phyloP scores from a whole-genome alignment of 1,140 invertebrate species.

The Andricus grossulariae region DNA sequence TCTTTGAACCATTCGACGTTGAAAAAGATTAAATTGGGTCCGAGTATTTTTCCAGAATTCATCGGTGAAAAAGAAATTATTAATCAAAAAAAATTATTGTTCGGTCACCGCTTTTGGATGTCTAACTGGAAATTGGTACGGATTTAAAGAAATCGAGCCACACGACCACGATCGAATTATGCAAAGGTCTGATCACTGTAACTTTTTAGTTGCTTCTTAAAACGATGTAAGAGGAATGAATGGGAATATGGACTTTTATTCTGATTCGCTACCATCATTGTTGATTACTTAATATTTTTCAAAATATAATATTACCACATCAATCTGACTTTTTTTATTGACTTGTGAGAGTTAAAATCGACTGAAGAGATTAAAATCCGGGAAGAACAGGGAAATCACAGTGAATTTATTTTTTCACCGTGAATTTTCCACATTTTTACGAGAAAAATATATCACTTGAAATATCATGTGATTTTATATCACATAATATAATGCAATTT shows the following conservation, averaged over 20 bases:
- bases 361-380: too few species aligned
- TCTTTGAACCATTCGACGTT: too few species aligned
- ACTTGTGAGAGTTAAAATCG: background rate
- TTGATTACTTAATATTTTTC: conserved; percentile 35
- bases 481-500: too few species aligned
- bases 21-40: too few species aligned
- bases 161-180: conserved; percentile 22
- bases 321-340: conserved; percentile 2
- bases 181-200: conserved; percentile 23
- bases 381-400: too few species aligned
- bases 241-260: conserved; percentile 33
- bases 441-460: too few species aligned
- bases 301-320: conserved; percentile 27
- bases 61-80: too few species aligned
- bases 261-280: conserved; percentile 34
- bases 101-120: background rate
- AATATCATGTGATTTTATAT: too few species aligned
- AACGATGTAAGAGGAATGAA: conserved; percentile 14
- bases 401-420: too few species aligned
- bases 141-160: conserved; percentile 5
- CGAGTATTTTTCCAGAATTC: too few species aligned
- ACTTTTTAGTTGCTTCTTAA: conserved; percentile 27
- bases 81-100: background rate
- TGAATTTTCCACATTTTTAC: too few species aligned
- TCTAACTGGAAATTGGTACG: background rate